phyloP scores from a whole-genome alignment of 1,140 invertebrate genomes.

The Tenebrio molitor region DNA sequence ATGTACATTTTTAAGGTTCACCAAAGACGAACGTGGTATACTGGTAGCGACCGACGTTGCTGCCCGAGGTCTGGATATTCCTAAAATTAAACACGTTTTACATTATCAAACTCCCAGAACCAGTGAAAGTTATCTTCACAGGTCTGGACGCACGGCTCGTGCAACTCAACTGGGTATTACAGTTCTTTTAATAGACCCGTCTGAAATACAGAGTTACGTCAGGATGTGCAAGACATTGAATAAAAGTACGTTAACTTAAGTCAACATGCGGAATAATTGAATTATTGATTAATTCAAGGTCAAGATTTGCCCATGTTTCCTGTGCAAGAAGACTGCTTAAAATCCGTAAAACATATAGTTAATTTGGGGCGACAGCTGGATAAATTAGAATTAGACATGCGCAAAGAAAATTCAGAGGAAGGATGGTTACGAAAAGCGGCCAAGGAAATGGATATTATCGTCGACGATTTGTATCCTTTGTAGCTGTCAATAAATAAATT shows the following conservation, averaged over 20 bases:
- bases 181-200: constrained; percentile 91
- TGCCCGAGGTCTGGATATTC: constrained; percentile 96
- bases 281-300: constrained; percentile 69
- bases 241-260: too few relatives aligned
- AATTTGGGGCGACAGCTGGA: constrained; percentile 85
- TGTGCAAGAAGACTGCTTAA: constrained; percentile 77
- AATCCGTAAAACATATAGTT: constrained; percentile 79
- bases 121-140: constrained; percentile 95
- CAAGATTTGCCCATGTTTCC: constrained; percentile 88
- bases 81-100: constrained; percentile 93
- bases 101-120: constrained; percentile 98
- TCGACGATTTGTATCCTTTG: constrained; percentile 82
- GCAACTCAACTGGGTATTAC: constrained; percentile 91
- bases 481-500: too few relatives aligned
- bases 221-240: constrained; percentile 87
- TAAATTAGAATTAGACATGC: constrained; percentile 76
- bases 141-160: constrained; percentile 95
- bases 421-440: constrained; percentile 89
- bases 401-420: constrained; percentile 77
- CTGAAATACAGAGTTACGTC: constrained; percentile 84
- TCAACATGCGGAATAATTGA: too few relatives aligned
- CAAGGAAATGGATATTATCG: constrained; percentile 88
- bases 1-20: constrained; percentile 74
- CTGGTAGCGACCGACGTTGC: constrained; percentile 98
- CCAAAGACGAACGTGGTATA: constrained; percentile 79